Percentiles rank a stretch among this genome's conserved stretches.
Evolutionary conservation across 1,140 invertebrate genomes (phyloP).

Genomic region (Sarcophaga peregrina): DNA sequence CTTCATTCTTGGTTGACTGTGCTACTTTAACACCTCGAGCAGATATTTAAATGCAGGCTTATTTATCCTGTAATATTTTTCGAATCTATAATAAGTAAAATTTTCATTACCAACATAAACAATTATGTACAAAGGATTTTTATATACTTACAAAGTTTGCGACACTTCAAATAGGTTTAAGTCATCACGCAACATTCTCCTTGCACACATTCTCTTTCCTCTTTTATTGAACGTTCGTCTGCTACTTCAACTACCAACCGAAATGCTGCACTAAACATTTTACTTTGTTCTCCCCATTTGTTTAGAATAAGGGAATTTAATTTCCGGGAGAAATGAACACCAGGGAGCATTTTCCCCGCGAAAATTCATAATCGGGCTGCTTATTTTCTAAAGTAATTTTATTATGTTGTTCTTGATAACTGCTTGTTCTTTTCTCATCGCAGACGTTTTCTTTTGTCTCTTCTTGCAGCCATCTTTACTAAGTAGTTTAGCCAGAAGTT

Average conservation of each 20-base stretch:
- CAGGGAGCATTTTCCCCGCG: too few species aligned
- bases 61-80: conserved; percentile 38
- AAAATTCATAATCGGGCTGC: too few species aligned
- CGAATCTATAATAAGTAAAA: background rate
- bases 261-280: background rate
- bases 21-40: background rate
- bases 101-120: conserved; percentile 4
- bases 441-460: too few species aligned
- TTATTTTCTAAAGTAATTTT: too few species aligned
- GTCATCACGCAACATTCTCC: background rate
- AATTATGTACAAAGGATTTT: background rate
- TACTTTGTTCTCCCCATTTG: too few species aligned
- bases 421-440: too few species aligned
- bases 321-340: too few species aligned
- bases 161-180: background rate
- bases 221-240: background rate
- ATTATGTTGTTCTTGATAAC: too few species aligned
- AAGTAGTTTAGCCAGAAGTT: too few species aligned
- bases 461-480: too few species aligned
- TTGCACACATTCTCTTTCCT: background rate
- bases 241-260: background rate
- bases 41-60: conserved; percentile 43
- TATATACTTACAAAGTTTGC: conserved; percentile 7
- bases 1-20: conserved; percentile 10
- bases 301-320: too few species aligned